A percentile compares a stretch with the other conserved stretches of the same genome.
phyloP scores from a whole-genome alignment of 1,140 invertebrate species.

The Watersipora subatra region DNA sequence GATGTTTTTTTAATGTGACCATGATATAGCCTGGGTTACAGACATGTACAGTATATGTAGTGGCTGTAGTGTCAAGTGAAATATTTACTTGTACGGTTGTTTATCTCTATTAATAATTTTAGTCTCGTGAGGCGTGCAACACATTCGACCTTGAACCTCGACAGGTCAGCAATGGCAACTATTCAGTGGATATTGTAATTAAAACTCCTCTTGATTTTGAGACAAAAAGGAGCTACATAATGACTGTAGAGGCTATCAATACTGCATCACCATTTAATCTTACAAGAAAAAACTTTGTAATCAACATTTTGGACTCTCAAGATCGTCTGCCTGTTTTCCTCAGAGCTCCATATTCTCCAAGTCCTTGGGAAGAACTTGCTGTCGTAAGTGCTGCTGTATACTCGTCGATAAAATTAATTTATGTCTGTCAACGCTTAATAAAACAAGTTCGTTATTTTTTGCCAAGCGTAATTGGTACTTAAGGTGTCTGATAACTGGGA shows the following conservation, averaged over 20 bases:
- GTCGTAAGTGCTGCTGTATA: not conserved
- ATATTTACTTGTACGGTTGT: no score
- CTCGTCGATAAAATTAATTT: no score
- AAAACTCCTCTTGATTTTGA: not conserved
- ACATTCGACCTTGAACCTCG: not conserved
- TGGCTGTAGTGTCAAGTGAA: no score
- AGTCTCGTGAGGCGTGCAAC: not conserved
- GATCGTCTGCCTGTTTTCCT: not conserved
- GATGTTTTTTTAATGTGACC: no score
- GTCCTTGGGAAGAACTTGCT: not conserved
- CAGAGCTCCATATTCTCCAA: not conserved
- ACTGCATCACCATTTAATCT: not conserved
- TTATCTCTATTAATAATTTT: not conserved
- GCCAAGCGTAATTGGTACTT: no score
- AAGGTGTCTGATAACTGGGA: no score
- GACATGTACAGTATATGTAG: no score
- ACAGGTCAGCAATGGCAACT: not conserved
- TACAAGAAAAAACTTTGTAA: not conserved
- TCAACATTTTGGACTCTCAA: not conserved
- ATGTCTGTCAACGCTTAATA: no score
- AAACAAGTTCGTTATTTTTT: no score
- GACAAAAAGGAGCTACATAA: not conserved
- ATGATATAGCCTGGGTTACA: no score
- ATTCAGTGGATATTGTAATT: not conserved
- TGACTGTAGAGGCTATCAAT: not conserved